Base-by-base conservation (phyloP, 2,797 vertebrate genomes). In the Furcifer pardalis region DNA sequence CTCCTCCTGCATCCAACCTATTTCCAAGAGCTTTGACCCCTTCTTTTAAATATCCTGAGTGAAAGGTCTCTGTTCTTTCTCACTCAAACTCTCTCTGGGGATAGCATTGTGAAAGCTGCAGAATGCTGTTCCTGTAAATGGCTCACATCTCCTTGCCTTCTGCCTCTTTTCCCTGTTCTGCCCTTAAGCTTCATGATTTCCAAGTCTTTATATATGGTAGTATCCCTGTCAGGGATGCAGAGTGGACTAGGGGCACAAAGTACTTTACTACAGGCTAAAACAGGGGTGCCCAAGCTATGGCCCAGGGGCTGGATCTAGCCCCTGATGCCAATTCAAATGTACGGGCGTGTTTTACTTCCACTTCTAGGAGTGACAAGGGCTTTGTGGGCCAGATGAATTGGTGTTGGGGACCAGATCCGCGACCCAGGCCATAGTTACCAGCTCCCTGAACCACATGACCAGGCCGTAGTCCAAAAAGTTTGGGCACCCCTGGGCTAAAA, bases 41-140 rank as follows among this genome's bases (percentile, higher is more conserved):
- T 35, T 77, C 63, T 82, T 66, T 86, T 78, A 77, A 49, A 59
- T 60, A 69, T n/a, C 63, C 52, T n/a, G 65, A 62, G 37, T 81
- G 65, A 75, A 75, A 59, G 35, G 23, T 65, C 60, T 75, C 35
- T 9, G 15, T 46, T 9, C 17, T 69, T 21, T 56, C 52, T 21
- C 19, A 19, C 52, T 56, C 49, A 10, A 9, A 2, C 49, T 80
- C 17, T 74, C 59, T 44, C 42, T 56, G 42, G 72, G 60, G 15
- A 69, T 15, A 81, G 46, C 49, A 27, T 66, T 37, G 21, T 27
- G 65, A 37, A 81, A 74, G 35, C 72, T 46, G 49, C 15, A 66
- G 69, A 40, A 66, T n/a, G 46, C 27, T 79, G 12, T 78, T 62
- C n/a, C 35, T 71, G n/a, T 42, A 77, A 30, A 12, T 81, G 68